Conservation (phyloP, 2,888 invertebrate species). For the Phrixothrix hirtus region DNA sequence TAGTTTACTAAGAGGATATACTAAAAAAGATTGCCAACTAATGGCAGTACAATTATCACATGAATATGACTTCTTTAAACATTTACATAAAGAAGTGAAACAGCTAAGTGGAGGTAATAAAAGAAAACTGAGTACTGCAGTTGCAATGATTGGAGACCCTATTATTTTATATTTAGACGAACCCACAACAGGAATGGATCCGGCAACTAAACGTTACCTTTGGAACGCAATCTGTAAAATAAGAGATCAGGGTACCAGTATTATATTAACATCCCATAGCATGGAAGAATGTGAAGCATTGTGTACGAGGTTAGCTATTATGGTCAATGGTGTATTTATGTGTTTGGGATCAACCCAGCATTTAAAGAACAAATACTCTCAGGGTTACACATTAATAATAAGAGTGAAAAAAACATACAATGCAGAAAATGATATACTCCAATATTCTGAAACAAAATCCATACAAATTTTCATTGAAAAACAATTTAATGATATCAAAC, state of each 20-base stretch:
- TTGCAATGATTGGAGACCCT: slow-evolving; percentile 61
- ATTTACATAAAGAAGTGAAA: slow-evolving; percentile 56
- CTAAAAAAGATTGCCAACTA: slow-evolving; percentile 41
- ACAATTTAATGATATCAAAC: slow-evolving; percentile 45
- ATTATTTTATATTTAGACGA: slow-evolving; percentile 60
- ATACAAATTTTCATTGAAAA: slow-evolving; percentile 39
- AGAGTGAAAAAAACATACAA: slow-evolving; percentile 50
- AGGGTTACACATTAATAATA: slow-evolving; percentile 58
- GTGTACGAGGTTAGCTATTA: slow-evolving; percentile 78
- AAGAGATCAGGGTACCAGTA: slow-evolving; percentile 71
- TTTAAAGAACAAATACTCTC: slow-evolving; percentile 77
- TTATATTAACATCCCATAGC: slow-evolving; percentile 83
- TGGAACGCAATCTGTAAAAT: slow-evolving; percentile 78
- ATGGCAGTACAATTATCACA: slow-evolving; percentile 51
- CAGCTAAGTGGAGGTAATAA: slow-evolving; percentile 62
- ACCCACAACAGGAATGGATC: slow-evolving; percentile 71
- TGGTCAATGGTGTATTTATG: slow-evolving; percentile 83
- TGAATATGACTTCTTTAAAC: slow-evolving; percentile 55
- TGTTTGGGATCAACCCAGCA: slow-evolving; percentile 83
- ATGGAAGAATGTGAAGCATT: slow-evolving; percentile 89
- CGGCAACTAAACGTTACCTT: slow-evolving; percentile 76
- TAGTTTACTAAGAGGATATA: slow-evolving; percentile 57
- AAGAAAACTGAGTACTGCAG: slow-evolving; percentile 61
- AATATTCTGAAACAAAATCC: not conserved
- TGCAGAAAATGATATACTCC: slow-evolving; percentile 20